Conservation (phyloP, 1,140 invertebrate genomes). For the Whitmania pigra region DNA sequence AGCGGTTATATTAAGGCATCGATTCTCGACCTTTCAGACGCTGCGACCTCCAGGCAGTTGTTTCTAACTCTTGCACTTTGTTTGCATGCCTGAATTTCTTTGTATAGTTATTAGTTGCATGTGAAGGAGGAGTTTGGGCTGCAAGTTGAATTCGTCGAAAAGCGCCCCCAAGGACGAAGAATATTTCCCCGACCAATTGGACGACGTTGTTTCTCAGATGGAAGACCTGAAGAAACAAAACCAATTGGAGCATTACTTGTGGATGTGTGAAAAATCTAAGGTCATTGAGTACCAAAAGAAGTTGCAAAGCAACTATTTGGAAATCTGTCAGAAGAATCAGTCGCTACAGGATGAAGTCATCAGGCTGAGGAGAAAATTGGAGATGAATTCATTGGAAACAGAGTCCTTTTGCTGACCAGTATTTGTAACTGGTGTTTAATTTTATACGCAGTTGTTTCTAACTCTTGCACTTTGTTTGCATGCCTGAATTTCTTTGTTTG, state of each 20-base stretch:
- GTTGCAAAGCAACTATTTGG: slow-evolving; percentile 5
- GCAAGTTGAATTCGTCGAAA: neutral
- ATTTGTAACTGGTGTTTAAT: neutral
- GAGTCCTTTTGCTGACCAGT: slow-evolving; percentile 11
- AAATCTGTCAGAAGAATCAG: slow-evolving; percentile 1
- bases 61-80: no score
- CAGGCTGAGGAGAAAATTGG: neutral
- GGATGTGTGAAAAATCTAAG: neutral
- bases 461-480: no score
- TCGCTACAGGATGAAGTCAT: neutral
- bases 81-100: no score
- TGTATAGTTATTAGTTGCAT: no score
- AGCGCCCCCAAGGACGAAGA: neutral
- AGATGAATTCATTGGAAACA: neutral
- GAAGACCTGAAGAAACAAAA: slow-evolving; percentile 7
- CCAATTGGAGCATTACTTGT: slow-evolving; percentile 8
- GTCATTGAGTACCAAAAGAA: slow-evolving; percentile 2
- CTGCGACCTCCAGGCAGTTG: no score
- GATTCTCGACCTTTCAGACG: no score
- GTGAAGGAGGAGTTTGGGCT: neutral
- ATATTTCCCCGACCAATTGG: neutral
- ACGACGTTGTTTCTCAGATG: slow-evolving; percentile 5
- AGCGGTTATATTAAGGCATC: no score
- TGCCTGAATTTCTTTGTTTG: no score
- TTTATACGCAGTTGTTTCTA: neutral